Percentiles rank a stretch among this genome's conserved stretches.
Conservation (phyloP, 2,888 invertebrate genomes). For the Conchocele bisecta region DNA sequence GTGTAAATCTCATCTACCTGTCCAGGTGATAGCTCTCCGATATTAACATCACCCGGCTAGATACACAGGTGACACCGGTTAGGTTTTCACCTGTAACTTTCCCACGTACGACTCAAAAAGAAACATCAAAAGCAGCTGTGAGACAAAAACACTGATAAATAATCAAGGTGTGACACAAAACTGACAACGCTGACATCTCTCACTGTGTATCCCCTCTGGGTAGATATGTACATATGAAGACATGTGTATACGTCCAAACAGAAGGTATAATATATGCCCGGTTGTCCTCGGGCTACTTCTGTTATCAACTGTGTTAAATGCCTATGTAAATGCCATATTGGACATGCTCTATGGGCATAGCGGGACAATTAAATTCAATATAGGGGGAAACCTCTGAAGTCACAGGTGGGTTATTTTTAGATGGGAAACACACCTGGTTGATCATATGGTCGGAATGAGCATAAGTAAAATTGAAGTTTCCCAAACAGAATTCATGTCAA, state of each 20-base stretch:
- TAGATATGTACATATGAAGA: not conserved
- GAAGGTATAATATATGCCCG: constrained; percentile 1
- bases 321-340: constrained; percentile 44
- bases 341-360: constrained; percentile 41
- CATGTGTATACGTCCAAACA: constrained; percentile 9
- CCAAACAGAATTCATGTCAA: too few species aligned
- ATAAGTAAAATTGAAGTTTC: too few species aligned
- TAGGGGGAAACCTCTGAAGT: constrained; percentile 15
- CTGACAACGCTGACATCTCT: not conserved
- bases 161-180: not conserved
- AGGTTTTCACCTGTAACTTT: too few species aligned
- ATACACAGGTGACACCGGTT: too few species aligned
- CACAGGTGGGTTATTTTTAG: constrained; percentile 8
- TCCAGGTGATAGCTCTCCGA: too few species aligned
- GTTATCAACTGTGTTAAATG: constrained; percentile 27
- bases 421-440: constrained; percentile 1
- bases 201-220: not conserved
- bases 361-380: constrained; percentile 17
- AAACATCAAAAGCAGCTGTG: too few species aligned
- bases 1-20: too few species aligned
- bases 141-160: too few species aligned
- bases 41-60: too few species aligned
- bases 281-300: constrained; percentile 13
- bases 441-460: too few species aligned
- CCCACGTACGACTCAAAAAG: too few species aligned